Evolutionary conservation across 1,140 invertebrate genomes (phyloP).

Genomic region (Papilio helenus): DNA sequence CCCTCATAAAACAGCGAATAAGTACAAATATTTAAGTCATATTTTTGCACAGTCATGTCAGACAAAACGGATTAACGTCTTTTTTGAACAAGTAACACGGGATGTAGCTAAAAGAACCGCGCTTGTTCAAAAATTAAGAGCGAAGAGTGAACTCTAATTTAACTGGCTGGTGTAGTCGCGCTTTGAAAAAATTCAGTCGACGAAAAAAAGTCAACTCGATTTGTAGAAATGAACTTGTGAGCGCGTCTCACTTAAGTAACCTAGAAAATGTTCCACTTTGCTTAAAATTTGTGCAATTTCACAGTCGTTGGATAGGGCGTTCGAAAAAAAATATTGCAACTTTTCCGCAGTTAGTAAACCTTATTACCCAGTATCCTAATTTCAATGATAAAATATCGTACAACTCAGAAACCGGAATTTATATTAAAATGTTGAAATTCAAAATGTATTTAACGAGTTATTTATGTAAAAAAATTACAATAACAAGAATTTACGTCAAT

Average conservation of each 20-base stretch:
- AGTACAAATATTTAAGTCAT: neutral
- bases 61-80: neutral
- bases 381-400: neutral
- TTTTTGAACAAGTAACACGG: constrained; percentile 14
- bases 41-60: neutral
- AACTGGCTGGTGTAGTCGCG: constrained; percentile 19
- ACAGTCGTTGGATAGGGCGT: neutral
- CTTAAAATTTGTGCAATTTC: constrained; percentile 25
- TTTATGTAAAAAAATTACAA: too few relatives aligned
- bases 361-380: constrained; percentile 4
- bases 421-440: too few relatives aligned
- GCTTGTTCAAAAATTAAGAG: constrained; percentile 38
- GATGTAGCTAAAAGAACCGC: constrained; percentile 29
- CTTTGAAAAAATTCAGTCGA: constrained; percentile 25
- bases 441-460: too few relatives aligned
- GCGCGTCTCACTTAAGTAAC: constrained; percentile 33
- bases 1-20: neutral
- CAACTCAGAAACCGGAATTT: neutral
- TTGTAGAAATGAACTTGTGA: constrained; percentile 32
- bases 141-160: constrained; percentile 35
- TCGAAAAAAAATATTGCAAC: constrained; percentile 1
- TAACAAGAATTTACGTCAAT: too few relatives aligned
- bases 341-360: neutral
- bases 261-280: constrained; percentile 23
- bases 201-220: constrained; percentile 32